A percentile compares a stretch with the other conserved stretches of the same genome.
Conservation (phyloP, 2,113 vertebrate genomes). For the Myiopsitta monachus region DNA sequence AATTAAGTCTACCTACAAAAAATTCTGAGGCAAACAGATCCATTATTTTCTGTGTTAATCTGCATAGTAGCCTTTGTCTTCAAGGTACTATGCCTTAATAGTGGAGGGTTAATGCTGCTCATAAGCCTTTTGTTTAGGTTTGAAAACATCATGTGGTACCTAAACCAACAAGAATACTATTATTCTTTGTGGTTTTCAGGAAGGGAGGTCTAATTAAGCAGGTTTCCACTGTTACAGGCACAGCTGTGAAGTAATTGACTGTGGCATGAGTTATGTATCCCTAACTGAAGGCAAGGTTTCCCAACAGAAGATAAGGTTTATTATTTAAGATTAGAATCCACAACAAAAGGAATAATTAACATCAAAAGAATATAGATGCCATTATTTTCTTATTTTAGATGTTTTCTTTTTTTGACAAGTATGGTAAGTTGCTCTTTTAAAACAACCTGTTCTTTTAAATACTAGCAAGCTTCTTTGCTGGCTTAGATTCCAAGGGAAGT, state of each 20-base stretch:
- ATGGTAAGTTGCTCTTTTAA: neutral
- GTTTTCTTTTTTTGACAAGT: neutral
- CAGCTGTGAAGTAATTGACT: neutral
- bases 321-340: neutral
- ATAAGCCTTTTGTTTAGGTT: neutral
- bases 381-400: neutral
- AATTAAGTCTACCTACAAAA: neutral
- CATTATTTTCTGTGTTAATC: neutral
- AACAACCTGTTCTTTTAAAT: neutral
- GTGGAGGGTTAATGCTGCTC: neutral
- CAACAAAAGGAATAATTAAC: neutral
- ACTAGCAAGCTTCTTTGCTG: neutral
- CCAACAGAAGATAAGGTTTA: neutral
- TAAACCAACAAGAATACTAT: neutral
- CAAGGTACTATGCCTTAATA: neutral
- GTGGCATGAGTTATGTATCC: neutral
- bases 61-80: neutral
- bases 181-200: neutral
- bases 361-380: neutral
- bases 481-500: neutral
- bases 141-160: neutral
- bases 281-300: neutral
- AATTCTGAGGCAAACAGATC: neutral
- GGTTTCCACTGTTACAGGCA: neutral
- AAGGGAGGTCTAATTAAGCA: slow-evolving; percentile 8